These are phyloP conservation scores for Tonatia bakeri DNA, from an alignment of 2,113 vertebrate genomes.

Conservation along the genomic window DNA sequence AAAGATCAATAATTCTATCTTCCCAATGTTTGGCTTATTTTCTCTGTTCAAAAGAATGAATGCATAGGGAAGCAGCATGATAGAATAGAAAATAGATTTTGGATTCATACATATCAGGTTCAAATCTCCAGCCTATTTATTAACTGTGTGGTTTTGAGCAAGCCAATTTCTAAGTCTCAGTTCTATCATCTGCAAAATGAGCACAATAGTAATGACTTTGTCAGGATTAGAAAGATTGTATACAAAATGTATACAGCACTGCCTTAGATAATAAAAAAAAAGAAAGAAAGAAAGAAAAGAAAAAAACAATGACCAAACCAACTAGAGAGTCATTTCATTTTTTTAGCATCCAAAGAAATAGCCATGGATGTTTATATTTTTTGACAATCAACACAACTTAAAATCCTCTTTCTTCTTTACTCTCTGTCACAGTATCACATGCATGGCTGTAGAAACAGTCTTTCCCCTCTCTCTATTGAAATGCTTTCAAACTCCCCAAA, in stretches of 20 bases:
- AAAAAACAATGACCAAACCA: background rate
- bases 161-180: background rate
- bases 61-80: background rate
- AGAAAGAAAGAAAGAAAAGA: background rate
- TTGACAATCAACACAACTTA: background rate
- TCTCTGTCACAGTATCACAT: background rate
- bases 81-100: background rate
- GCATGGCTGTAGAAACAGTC: background rate
- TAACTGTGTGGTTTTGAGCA: background rate
- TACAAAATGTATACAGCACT: background rate
- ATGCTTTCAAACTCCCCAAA: background rate
- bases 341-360: background rate
- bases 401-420: background rate
- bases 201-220: background rate
- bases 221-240: background rate
- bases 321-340: background rate
- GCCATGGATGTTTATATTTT: background rate
- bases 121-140: background rate
- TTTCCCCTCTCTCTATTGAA: background rate
- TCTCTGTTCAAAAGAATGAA: background rate
- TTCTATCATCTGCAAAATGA: background rate
- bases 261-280: background rate
- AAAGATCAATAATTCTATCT: background rate
- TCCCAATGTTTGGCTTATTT: background rate
- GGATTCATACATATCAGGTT: background rate